Evolutionary conservation across 2,888 invertebrate genomes (phyloP).

Genomic region (Rapana venosa): DNA sequence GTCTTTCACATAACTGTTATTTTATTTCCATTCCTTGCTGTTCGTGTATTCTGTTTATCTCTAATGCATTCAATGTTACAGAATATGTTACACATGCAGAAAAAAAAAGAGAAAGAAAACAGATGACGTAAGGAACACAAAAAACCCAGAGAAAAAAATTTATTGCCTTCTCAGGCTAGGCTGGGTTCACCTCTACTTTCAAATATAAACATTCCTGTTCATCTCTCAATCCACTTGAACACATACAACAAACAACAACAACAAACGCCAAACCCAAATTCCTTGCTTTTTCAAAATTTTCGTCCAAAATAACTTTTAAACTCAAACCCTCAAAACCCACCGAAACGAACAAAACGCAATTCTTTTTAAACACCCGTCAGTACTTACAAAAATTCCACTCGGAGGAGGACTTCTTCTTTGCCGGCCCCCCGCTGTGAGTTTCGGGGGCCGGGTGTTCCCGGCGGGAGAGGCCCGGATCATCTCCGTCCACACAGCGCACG

Average conservation of each 20-base stretch:
- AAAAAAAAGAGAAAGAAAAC: no score
- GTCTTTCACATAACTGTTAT: no score
- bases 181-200: no score
- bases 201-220: background rate
- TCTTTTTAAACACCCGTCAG: background rate
- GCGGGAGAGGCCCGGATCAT: constrained; percentile 94
- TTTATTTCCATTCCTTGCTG: no score
- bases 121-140: background rate
- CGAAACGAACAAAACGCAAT: background rate
- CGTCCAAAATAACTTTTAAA: background rate
- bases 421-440: constrained; percentile 84
- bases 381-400: constrained; percentile 92
- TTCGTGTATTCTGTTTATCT: no score
- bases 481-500: constrained; percentile 97
- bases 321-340: background rate
- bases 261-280: background rate
- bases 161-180: background rate
- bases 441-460: constrained; percentile 84
- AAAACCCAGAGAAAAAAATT: background rate
- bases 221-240: background rate
- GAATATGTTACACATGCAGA: no score
- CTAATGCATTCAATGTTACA: no score
- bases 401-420: constrained; percentile 90
- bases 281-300: background rate
- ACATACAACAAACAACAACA: background rate